Percentiles rank a stretch among this genome's conserved stretches.
These are phyloP conservation scores for Lycia hirtaria DNA, from an alignment of 2,888 invertebrate genomes.

Conservation along the genomic window DNA sequence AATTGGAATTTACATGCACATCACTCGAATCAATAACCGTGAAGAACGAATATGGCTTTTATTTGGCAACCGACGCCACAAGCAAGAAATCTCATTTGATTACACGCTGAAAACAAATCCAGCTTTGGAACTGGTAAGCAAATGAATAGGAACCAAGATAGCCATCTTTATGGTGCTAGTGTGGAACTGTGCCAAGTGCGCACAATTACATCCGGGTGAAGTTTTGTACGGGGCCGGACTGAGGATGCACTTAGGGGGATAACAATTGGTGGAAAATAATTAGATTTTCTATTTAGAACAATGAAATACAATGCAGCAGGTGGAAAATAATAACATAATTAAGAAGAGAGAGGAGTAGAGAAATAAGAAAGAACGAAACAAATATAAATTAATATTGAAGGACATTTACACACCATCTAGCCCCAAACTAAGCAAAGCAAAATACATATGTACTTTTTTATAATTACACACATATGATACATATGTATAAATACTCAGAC, in stretches of 20 bases:
- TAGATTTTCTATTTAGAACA: too few species aligned
- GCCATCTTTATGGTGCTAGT: conserved; percentile 48
- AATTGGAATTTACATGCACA: neutral
- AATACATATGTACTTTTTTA: too few species aligned
- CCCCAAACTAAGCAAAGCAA: too few species aligned
- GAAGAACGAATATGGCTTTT: conserved; percentile 1
- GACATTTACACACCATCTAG: too few species aligned
- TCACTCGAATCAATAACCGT: conserved; percentile 12
- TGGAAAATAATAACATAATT: too few species aligned
- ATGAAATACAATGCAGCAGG: too few species aligned
- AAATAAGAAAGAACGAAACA: too few species aligned
- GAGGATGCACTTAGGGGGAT: neutral
- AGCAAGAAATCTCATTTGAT: conserved; percentile 23
- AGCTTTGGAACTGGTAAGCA: conserved; percentile 39
- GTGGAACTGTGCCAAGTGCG: conserved; percentile 57
- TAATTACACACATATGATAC: too few species aligned
- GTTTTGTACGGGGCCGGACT: conserved; percentile 9
- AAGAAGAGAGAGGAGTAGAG: too few species aligned
- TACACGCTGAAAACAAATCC: conserved; percentile 44
- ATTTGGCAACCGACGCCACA: conserved; percentile 13
- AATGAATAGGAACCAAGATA: conserved; percentile 57
- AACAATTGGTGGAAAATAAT: neutral
- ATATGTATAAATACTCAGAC: too few species aligned
- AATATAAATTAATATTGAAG: too few species aligned
- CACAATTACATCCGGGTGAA: conserved; percentile 32